These are phyloP conservation scores for Vireo altiloquus DNA, from an alignment of 2,113 vertebrate species.

Conservation along the genomic window DNA sequence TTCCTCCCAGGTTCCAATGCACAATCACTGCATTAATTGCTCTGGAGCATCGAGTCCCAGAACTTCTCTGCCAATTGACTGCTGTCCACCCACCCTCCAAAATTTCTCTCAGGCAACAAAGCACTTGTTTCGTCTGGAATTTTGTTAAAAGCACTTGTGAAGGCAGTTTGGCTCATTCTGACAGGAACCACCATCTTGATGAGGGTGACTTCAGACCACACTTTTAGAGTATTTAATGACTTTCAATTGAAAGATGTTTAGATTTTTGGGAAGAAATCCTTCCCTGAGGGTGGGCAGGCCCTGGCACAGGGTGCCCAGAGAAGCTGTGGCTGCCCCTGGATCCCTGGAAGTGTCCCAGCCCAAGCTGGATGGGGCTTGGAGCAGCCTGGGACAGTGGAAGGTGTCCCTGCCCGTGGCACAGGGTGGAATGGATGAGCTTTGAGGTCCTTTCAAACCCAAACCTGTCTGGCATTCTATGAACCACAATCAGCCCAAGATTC, in stretches of 20 bases:
- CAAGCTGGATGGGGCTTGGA: fast-evolving
- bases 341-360: fast-evolving
- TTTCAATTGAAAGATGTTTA: neutral
- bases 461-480: neutral
- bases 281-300: fast-evolving
- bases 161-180: neutral
- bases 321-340: neutral
- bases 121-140: neutral
- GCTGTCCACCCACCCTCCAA: neutral
- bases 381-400: fast-evolving
- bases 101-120: neutral
- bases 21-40: conserved; percentile 43
- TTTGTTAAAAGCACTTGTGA: neutral
- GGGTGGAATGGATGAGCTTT: neutral
- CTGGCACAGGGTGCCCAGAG: neutral
- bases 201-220: neutral
- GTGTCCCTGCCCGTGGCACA: neutral
- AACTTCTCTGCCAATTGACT: neutral
- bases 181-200: neutral
- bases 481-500: neutral
- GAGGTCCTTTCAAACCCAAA: neutral
- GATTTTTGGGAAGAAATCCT: neutral
- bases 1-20: neutral
- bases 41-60: neutral
- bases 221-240: neutral